Base-by-base conservation (phyloP, 2,113 vertebrate genomes). In the Gavialis gangeticus region DNA sequence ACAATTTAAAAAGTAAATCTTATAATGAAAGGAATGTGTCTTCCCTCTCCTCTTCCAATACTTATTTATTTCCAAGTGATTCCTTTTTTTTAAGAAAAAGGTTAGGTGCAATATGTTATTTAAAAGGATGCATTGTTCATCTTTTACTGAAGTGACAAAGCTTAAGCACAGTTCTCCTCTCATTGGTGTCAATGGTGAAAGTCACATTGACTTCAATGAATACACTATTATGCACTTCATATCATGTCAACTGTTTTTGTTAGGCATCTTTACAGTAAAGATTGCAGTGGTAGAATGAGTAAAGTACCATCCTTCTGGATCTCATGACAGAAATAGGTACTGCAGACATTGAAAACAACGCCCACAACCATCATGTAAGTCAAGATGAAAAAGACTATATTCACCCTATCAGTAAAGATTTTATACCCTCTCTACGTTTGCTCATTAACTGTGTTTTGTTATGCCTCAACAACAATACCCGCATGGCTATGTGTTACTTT, bases 401-500 rank as follows among this genome's bases (percentile, higher is more conserved):
- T 79, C 60, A 82, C 84, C 13, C 21, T 75, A 30, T 67, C 75
- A 82, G 83, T 62, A 94, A 92, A 92, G 69, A 87, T 92, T 46
- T 88, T 75, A 59, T 37, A 75, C 28, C 25, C 79, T 10, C 58
- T 22, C 89, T 73, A 94, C 94, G 89, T 82, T 71, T 91, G 57
- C 30, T 94, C 91, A 93, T 92, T 95, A 92, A 88, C 59, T 62
- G 28, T 89, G 84, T 91, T 87, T 89, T 59, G 63, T 91, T 96
- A 90, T 92, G 93, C 94, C 88, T 89, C 91, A 75, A 67, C 85
- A 94, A 94, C 15, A 94, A 83, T 11, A 28, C 0, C 3, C 54
- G 14, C 46, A 87, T 79, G 88, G 57, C 85, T 95, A 92, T 56
- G 34, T 82, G 34, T 79, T 92, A 80, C 81, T 90, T 96, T 67